Percentiles rank a stretch among this genome's conserved stretches.
Conservation (phyloP, 1,140 invertebrate genomes). For the Chrysopa pallens region DNA sequence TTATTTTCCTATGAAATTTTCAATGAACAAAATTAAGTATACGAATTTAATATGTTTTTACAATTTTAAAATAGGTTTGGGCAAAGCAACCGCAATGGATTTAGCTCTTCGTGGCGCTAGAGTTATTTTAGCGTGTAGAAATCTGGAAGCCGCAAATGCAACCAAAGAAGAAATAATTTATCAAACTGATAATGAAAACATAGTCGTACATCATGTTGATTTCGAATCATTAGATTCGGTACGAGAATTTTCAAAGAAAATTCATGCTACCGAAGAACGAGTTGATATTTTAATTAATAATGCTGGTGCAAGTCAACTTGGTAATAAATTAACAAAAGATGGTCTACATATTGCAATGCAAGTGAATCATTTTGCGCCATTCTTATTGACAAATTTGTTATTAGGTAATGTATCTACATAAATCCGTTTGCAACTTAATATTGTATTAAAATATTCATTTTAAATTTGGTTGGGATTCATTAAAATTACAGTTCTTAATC, state of each 20-base stretch:
- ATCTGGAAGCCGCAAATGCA: constrained; percentile 11
- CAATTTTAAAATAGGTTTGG: constrained; percentile 13
- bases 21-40: no score
- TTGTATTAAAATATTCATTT: no score
- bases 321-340: constrained; percentile 32
- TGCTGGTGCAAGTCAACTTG: constrained; percentile 22
- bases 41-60: no score
- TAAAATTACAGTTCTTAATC: no score
- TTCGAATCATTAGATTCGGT: constrained; percentile 25
- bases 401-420: constrained; percentile 32
- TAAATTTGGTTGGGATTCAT: no score
- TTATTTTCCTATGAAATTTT: no score
- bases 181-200: constrained; percentile 16
- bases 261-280: constrained; percentile 22
- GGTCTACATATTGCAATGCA: constrained; percentile 41
- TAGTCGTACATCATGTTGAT: constrained; percentile 22
- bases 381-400: constrained; percentile 42
- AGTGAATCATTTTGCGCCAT: constrained; percentile 47
- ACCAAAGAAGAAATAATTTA: constrained; percentile 22
- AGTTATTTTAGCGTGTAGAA: constrained; percentile 16
- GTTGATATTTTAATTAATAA: constrained; percentile 48
- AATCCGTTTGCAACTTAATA: no score
- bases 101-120: constrained; percentile 16
- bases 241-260: constrained; percentile 25
- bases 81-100: constrained; percentile 15